phyloP scores from a whole-genome alignment of 2,888 invertebrate species.

The Imbricaverruca yamaguchii region DNA sequence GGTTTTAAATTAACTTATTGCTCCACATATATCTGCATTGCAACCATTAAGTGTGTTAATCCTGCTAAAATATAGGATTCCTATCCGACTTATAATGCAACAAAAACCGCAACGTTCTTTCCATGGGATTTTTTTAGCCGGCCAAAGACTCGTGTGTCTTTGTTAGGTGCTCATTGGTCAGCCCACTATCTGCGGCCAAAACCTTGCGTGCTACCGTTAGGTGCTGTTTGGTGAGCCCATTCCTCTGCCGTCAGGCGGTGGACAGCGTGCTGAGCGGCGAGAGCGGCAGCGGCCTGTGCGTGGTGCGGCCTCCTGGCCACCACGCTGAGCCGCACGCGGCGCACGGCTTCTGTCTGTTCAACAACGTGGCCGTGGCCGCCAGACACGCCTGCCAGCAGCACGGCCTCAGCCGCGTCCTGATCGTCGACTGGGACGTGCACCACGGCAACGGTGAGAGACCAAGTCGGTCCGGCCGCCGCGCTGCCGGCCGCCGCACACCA shows the following conservation, averaged over 20 bases:
- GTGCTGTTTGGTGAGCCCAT: neutral
- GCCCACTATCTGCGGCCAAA: too few relatives aligned
- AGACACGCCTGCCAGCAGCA: conserved; percentile 58
- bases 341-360: conserved; percentile 84
- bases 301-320: conserved; percentile 85
- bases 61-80: too few relatives aligned
- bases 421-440: conserved; percentile 94
- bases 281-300: conserved; percentile 65
- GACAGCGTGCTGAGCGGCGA: conserved; percentile 58
- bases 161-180: too few relatives aligned
- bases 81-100: too few relatives aligned
- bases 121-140: too few relatives aligned
- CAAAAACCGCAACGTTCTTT: too few relatives aligned
- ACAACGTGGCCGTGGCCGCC: conserved; percentile 77
- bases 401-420: conserved; percentile 50
- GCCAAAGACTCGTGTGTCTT: too few relatives aligned
- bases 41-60: too few relatives aligned
- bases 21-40: too few relatives aligned
- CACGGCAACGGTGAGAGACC: conserved; percentile 77
- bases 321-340: conserved; percentile 69
- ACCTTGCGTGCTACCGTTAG: too few relatives aligned
- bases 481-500: too few relatives aligned
- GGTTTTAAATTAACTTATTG: too few relatives aligned
- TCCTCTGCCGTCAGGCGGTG: conserved; percentile 46
- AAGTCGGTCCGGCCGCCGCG: neutral